Conservation (phyloP, 2,888 invertebrate species). For the Eupithecia subumbrata region DNA sequence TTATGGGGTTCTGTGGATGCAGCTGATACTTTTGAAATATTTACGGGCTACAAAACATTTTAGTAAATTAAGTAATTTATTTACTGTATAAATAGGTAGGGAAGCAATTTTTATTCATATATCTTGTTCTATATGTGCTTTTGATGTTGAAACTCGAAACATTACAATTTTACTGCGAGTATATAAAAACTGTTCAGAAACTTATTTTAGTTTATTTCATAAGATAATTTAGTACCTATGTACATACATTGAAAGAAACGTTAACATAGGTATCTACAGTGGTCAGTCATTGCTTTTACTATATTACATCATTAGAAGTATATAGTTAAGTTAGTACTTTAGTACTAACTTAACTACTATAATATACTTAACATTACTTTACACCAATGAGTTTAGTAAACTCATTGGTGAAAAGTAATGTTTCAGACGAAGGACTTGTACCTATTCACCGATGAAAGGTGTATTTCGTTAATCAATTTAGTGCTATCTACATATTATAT, state of each 20-base stretch:
- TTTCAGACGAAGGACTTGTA: too few species aligned
- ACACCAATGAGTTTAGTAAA: too few species aligned
- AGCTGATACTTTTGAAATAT: constrained; percentile 7
- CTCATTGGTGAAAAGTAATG: not conserved
- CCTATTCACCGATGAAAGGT: too few species aligned
- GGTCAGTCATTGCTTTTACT: too few species aligned
- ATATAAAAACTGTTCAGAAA: not conserved
- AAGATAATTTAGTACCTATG: too few species aligned
- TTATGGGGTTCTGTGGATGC: constrained; percentile 7
- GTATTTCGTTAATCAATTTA: not conserved
- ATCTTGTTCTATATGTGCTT: not conserved
- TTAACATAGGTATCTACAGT: too few species aligned
- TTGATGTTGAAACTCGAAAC: not conserved
- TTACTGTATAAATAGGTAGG: not conserved
- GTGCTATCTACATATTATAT: not conserved
- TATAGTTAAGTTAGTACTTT: too few species aligned
- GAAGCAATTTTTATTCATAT: not conserved
- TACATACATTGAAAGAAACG: too few species aligned
- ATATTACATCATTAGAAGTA: too few species aligned
- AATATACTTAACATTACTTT: too few species aligned
- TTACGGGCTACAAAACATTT: not conserved
- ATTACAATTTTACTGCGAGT: not conserved
- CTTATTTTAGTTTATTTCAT: not conserved
- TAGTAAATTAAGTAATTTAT: not conserved
- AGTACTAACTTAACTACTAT: too few species aligned